Evolutionary conservation across 2,797 vertebrate genomes (phyloP), one percentile per base, ranked within the genome.

Genomic region (Sebastes matsubarae): DNA sequence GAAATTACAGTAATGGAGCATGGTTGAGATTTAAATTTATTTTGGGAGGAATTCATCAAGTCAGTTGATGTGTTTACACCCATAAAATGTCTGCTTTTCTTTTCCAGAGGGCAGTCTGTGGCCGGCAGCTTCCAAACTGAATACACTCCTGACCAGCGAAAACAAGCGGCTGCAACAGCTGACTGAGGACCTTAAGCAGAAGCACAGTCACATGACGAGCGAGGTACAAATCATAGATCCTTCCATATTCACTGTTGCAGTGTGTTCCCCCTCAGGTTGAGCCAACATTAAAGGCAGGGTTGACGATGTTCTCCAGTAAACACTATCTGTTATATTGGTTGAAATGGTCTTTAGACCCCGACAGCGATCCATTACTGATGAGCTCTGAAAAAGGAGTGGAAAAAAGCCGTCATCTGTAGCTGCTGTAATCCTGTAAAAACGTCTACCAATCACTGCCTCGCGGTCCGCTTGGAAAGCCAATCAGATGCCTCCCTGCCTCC

Each of bases 161-260:
- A 99, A 98, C 9, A 95, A 97, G 38, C 91, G 96, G 4, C 94
- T 99, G 2, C 97, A 97, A 67, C 97, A 98, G 83, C 80, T 99
- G 88, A 97, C 97, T 1, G 97, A 97, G 85, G 93, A 97, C 79
- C 97, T 99, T 30, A 97, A 98, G 88, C 97, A 98, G 84, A 99
- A 97, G 84, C 95, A 99, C 82, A 94, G 92, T 84, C 96, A 97
- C 85, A 99, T 99, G 98, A 98, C 97, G 77, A 98, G 96, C 63
- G 98, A 99, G 97, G 98, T 99, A 87, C 34, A 27, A 55, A 59
- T 60, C 61, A 8, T 12, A 13, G 12, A 0, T 27, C 14, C 6
- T 46, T 9, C 6, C 7, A 52, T 18, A 22, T 57, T 75, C 42
- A n/a, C 16, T 32, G 36, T 10, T 13, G 27, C 4, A 12, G 32